phyloP scores from a whole-genome alignment of 2,888 invertebrate species.

The Pasiphila rectangulata region DNA sequence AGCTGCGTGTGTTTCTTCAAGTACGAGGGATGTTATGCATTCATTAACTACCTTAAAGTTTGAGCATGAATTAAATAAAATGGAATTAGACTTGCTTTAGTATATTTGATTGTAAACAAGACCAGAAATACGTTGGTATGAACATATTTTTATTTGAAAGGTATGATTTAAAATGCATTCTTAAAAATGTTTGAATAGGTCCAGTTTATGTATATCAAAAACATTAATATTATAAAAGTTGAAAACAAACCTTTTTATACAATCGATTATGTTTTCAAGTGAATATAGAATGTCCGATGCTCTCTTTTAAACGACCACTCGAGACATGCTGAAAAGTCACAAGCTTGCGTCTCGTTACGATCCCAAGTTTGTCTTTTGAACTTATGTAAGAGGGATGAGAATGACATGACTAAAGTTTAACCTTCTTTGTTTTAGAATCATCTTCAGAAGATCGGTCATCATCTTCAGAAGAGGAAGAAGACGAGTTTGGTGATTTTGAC shows the following conservation, averaged over 20 bases:
- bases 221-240: too few species aligned
- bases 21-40: slow-evolving; percentile 50
- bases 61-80: slow-evolving; percentile 41
- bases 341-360: slow-evolving; percentile 51
- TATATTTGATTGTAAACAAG: slow-evolving; percentile 16
- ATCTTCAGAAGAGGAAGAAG: slow-evolving; percentile 81
- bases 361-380: slow-evolving; percentile 40
- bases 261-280: slow-evolving; percentile 46
- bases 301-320: slow-evolving; percentile 59
- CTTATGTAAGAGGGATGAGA: neutral
- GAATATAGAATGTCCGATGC: slow-evolving; percentile 46
- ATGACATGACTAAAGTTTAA: neutral
- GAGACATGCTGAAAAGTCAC: slow-evolving; percentile 45
- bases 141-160: too few species aligned
- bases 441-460: slow-evolving; percentile 71
- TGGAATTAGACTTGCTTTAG: slow-evolving; percentile 23
- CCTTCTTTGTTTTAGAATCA: slow-evolving; percentile 57
- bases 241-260: too few species aligned
- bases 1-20: slow-evolving; percentile 46
- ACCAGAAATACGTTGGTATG: neutral
- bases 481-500: slow-evolving; percentile 78
- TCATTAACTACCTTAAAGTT: slow-evolving; percentile 44
- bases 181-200: too few species aligned
- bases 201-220: too few species aligned
- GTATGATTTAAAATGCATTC: too few species aligned